Base-by-base conservation (phyloP, 2,888 invertebrate genomes). In the Platycnemis pennipes region DNA sequence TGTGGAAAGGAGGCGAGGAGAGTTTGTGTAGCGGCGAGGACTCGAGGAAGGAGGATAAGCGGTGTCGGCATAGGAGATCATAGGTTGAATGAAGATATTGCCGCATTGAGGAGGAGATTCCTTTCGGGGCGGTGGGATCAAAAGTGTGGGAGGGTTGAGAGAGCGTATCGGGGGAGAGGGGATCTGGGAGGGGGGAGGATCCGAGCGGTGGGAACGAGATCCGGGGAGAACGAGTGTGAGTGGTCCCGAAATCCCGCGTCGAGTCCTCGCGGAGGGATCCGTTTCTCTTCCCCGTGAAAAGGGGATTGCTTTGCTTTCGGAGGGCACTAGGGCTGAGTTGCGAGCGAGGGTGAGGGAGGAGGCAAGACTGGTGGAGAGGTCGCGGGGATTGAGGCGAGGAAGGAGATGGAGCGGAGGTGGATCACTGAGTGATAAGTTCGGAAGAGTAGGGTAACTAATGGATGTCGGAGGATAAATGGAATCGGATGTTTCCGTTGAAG, bases 381-480 rank as follows among this genome's bases (percentile, higher is more conserved):
- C 26, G 5, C 7, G 31, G 37, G 86, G 37, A 44, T 42, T 22
- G 44, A 42, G 86, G 44, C 5, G 45, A 19, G 49, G 49, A 53
- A 49, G 37, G 5, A 31, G 42, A 4, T 45, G 26, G 87, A 91
- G 42, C 44, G 42, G 63, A 5, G 16, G 42, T n/a, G n/a, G 26
- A 46, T 26, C 46, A 16, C 44, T 44, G 44, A 44, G 63, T 45
- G 56, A 44, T 19, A 63, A 69, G 63, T 44, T n/a, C 56, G 63
- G 31, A 8, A 42, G 7, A 16, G 56, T 89, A 22, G 56, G 91
- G 91, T 91, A 91, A 63, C 91, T 91, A 91, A 91, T 91, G 91
- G 91, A 91, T 69, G 91, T 63, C 91, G 63, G 44, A 69, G 91
- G 91, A 91, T 91, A 91, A 91, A 91, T 91, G 91, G 91, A 63